A percentile compares a stretch with the other conserved stretches of the same genome.
Evolutionary conservation across 2,888 invertebrate genomes (phyloP).

Genomic region (Temnothorax rugatulus): DNA sequence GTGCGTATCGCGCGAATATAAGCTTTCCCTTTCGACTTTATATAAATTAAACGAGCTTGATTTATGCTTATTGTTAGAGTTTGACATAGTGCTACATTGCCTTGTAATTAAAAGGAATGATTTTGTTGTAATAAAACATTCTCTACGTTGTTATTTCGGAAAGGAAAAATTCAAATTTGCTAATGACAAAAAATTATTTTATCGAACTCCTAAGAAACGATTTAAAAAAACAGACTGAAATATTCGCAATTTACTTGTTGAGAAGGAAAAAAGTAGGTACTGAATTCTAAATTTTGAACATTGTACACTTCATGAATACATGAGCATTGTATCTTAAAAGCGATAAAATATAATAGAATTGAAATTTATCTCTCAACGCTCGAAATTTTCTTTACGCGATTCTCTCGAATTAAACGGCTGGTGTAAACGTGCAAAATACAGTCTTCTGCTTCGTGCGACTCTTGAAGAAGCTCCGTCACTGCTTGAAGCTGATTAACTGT

Average conservation of each 20-base stretch:
- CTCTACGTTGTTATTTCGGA: neutral
- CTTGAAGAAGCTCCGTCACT: slow-evolving; percentile 26
- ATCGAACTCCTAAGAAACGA: neutral
- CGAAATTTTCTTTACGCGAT: neutral
- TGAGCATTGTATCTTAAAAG: too few relatives aligned
- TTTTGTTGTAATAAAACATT: neutral
- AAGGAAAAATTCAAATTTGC: neutral
- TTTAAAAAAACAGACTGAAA: neutral
- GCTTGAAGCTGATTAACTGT: slow-evolving; percentile 51
- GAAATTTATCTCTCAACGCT: neutral
- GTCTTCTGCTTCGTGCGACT: slow-evolving; percentile 29
- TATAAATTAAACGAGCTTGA: neutral
- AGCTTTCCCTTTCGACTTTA: neutral
- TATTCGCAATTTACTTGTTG: neutral
- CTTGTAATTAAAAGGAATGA: neutral
- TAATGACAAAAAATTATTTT: neutral
- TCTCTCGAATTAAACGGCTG: neutral
- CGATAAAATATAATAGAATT: neutral
- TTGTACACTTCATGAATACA: too few relatives aligned
- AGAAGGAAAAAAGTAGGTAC: neutral
- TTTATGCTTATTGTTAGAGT: neutral
- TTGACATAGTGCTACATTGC: too few relatives aligned
- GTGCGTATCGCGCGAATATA: neutral
- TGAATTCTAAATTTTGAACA: neutral
- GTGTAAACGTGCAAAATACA: slow-evolving; percentile 10